A percentile compares a stretch with the other conserved stretches of the same genome.
These are phyloP conservation scores for Stramonita haemastoma DNA, from an alignment of 2,888 invertebrate genomes.

Conservation along the genomic window DNA sequence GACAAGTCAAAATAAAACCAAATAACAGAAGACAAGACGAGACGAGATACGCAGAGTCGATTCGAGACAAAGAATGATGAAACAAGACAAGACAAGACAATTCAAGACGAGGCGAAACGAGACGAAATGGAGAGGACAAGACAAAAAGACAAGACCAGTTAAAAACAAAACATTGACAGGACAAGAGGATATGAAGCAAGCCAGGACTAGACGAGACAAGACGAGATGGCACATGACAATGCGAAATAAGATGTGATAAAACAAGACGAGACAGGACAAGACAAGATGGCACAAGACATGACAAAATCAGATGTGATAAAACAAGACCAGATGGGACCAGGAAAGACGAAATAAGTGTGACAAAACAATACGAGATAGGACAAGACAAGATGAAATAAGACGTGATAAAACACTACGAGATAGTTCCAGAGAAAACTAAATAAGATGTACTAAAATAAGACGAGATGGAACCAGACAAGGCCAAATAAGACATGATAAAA, in stretches of 20 bases:
- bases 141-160: neutral
- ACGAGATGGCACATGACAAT: too few species aligned
- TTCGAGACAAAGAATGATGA: too few species aligned
- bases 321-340: neutral
- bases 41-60: too few species aligned
- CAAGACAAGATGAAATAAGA: neutral
- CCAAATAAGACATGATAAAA: neutral
- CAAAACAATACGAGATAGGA: neutral
- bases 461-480: neutral
- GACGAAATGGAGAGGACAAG: neutral
- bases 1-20: too few species aligned
- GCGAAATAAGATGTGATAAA: neutral
- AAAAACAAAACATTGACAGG: neutral
- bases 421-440: neutral
- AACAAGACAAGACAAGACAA: too few species aligned
- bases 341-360: neutral
- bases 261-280: neutral
- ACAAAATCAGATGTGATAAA: neutral
- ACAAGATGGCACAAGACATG: neutral
- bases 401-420: neutral
- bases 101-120: too few species aligned
- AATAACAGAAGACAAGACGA: too few species aligned
- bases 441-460: neutral
- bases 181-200: neutral
- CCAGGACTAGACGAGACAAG: too few species aligned